A percentile compares a stretch with the other conserved stretches of the same genome.
phyloP scores from a whole-genome alignment of 2,888 invertebrate genomes.

The Helicoverpa assulta region DNA sequence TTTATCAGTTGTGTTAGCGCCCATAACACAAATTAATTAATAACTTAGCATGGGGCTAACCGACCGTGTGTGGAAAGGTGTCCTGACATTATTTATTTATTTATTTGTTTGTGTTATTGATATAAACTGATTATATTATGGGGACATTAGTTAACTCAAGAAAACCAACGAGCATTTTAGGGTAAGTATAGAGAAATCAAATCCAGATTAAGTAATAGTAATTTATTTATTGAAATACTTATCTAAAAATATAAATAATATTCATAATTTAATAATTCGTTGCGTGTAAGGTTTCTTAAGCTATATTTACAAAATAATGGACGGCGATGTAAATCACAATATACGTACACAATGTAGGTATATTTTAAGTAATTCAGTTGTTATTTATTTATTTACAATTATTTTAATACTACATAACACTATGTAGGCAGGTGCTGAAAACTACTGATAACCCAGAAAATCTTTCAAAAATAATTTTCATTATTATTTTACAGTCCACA shows the following conservation, averaged over 20 bases:
- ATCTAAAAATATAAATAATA: constrained; percentile 77
- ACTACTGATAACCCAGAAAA: not conserved
- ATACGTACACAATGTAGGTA: constrained; percentile 85
- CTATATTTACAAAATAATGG: constrained; percentile 73
- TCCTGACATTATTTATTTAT: no score
- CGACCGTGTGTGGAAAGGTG: no score
- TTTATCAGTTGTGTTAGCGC: no score
- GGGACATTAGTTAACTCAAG: no score
- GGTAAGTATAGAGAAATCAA: constrained; percentile 33
- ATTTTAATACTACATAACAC: constrained; percentile 75
- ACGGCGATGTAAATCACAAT: constrained; percentile 83
- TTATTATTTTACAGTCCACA: not conserved
- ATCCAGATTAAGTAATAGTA: constrained; percentile 44
- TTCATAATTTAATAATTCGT: constrained; percentile 80
- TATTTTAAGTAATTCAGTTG: constrained; percentile 62
- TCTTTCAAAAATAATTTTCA: not conserved
- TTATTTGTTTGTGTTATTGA: no score
- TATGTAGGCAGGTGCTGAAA: constrained; percentile 71
- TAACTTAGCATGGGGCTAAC: no score
- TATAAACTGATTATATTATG: no score
- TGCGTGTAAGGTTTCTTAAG: constrained; percentile 62
- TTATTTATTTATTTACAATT: constrained; percentile 57
- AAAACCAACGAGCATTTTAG: not conserved
- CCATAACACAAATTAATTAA: no score
- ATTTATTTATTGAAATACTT: constrained; percentile 73